Evolutionary conservation across 2,113 vertebrate species (phyloP), one percentile per base, ranked within the genome.

Genomic region (Nanger granti): DNA sequence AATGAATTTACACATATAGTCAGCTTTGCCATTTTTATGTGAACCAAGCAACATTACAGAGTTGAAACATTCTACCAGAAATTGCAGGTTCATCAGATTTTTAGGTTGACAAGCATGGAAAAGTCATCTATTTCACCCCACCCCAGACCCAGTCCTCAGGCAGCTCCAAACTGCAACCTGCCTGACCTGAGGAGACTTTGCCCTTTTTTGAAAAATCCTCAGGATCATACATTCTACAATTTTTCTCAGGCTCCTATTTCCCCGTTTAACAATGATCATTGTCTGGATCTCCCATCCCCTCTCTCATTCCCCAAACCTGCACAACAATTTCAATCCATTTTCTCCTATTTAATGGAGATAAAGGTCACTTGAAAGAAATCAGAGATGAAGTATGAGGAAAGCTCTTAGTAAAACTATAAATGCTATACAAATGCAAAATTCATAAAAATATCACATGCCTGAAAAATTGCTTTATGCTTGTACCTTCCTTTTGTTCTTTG

Each of bases 381-480:
- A 84, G 54, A 93, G 64, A 73, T 62, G 60, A 90, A 44, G 8
- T 84, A 59, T 91, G 79, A 13, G 28, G n/a, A 80, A 84, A 89
- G 41, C 60, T 87, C 66, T 89, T 94, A 97, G 54, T 95, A 90
- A 93, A 98, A 84, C 80, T 93, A 14, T 93, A 87, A 96, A 82
- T 95, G 73, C 52, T 47, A 44, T 86, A 88, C 31, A 95, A 29
- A 59, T 97, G 15, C 89, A n/a, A 52, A 55, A 76, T 91, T 98
- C 59, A 88, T 96, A 44, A 88, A 97, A 93, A 73, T 54, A 87
- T 18, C 26, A 92, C 44, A 5, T 95, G n/a, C 8, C 18, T 80
- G 4, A 44, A 93, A 97, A 90, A 64, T 69, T 87, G 44, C 22
- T n/a, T 87, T 92, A 18, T 66, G 31, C 55, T 69, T 83, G n/a